Base-by-base conservation (phyloP, 2,113 vertebrate genomes). In the Proterorhinus semilunaris region DNA sequence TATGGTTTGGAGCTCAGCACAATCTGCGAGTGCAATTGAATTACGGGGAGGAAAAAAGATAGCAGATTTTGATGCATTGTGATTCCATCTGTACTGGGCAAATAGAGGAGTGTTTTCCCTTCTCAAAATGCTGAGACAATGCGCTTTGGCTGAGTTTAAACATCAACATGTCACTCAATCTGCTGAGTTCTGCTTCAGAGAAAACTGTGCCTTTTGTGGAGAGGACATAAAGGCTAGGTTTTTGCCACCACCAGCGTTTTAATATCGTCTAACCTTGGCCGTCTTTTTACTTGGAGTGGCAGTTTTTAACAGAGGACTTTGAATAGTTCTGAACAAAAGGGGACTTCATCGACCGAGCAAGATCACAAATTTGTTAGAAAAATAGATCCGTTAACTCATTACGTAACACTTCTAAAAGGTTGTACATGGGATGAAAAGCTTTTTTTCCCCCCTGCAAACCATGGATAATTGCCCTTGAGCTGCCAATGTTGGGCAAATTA, bases 31-130 rank as follows among this genome's bases (percentile, higher is more conserved):
- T 69, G 52, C 7, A 66, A 49, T 8, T 47, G 16, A 63, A 21
- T 63, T 21, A 63, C 11, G 43, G 4, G 16, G 9, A 8, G 17
- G 42, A 5, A 15, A 59, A 43, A 59, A 61, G 8, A 44, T 43
- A 42, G 42, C 27, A 57, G 53, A n/a, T 8, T 55, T 27, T 57
- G 54, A 44, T 45, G 58, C 58, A 44, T 61, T n/a, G 42, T 61
- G 36, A n/a, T 61, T 61, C 58, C 58, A 61, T 61, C 58, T 61
- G 58, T 61, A 7, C 69, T 12, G 6, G 46, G 77, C 46, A 75
- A 65, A 76, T 3, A 71, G 15, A 44, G 62, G 58, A 27, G 42
- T 61, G 58, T 61, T 43, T 61, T 61, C 36, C 27, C 42, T 16
- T 61, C 42, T 61, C 3, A 15, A 61, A 61, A 61, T 45, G 58